A percentile compares a stretch with the other conserved stretches of the same genome.
These are phyloP conservation scores for Hippocampus comes DNA, from an alignment of 2,113 vertebrate genomes.

Conservation along the genomic window DNA sequence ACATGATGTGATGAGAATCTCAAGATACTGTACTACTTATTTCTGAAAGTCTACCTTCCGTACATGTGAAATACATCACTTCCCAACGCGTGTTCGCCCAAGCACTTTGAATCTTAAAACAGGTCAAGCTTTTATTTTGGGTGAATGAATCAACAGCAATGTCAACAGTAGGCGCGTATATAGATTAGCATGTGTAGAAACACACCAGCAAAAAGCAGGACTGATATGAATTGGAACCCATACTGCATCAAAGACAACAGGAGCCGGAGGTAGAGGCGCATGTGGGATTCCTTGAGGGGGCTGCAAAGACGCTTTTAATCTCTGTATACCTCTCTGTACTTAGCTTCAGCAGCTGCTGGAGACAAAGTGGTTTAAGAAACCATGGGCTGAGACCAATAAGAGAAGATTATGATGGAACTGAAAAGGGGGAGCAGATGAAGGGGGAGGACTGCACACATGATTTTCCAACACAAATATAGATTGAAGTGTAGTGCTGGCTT, in stretches of 20 bases:
- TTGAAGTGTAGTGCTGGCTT: slow-evolving; percentile 19
- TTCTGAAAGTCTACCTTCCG: slow-evolving; percentile 2
- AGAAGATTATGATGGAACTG: slow-evolving; percentile 62
- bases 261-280: slow-evolving; percentile 43
- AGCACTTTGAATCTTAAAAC: slow-evolving; percentile 24
- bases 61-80: slow-evolving; percentile 23
- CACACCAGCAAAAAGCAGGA: slow-evolving; percentile 21
- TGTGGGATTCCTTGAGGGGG: slow-evolving; percentile 56
- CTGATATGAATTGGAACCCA: slow-evolving; percentile 33
- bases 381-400: slow-evolving; percentile 57
- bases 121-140: slow-evolving; percentile 32
- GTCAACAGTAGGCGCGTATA: slow-evolving; percentile 26
- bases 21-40: not conserved
- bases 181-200: slow-evolving; percentile 45
- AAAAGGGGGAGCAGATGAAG: slow-evolving; percentile 35
- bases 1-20: not conserved
- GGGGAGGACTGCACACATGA: not conserved
- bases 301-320: slow-evolving; percentile 63
- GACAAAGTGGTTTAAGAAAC: slow-evolving; percentile 58
- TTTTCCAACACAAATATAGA: slow-evolving; percentile 44
- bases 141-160: slow-evolving; percentile 32
- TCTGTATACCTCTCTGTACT: slow-evolving; percentile 58
- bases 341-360: slow-evolving; percentile 68
- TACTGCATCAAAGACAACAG: slow-evolving; percentile 58
- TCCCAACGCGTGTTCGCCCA: slow-evolving; percentile 18